phyloP scores from a whole-genome alignment of 2,888 invertebrate genomes.

The Lampropteryx suffumata region DNA sequence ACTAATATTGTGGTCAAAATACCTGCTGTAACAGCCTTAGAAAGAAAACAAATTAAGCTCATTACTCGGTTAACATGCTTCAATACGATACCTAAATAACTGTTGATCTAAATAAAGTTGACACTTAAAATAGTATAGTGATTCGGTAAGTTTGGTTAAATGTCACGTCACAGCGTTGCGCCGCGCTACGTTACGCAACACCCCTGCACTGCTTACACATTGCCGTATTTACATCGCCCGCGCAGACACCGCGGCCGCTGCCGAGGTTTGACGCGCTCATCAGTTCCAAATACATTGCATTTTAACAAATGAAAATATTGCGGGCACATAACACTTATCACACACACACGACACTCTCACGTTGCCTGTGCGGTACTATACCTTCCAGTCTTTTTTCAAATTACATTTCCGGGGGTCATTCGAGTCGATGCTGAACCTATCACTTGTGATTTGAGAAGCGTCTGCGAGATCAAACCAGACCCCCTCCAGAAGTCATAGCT shows the following conservation, averaged over 20 bases:
- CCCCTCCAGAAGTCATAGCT: conserved; percentile 1
- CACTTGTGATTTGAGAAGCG: not conserved
- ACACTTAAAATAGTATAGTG: too few relatives aligned
- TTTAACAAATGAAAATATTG: not conserved
- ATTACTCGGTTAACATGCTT: too few relatives aligned
- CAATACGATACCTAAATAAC: too few relatives aligned
- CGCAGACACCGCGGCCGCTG: not conserved
- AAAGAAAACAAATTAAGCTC: not conserved
- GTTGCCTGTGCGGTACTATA: conserved; percentile 21
- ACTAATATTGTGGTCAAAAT: too few relatives aligned
- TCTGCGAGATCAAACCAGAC: not conserved
- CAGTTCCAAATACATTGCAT: not conserved
- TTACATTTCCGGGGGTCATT: not conserved
- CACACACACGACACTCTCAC: too few relatives aligned
- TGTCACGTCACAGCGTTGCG: conserved; percentile 4
- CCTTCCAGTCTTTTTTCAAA: not conserved
- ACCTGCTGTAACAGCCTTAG: too few relatives aligned
- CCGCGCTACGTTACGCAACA: conserved; percentile 5
- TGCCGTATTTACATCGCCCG: not conserved
- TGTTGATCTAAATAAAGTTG: too few relatives aligned
- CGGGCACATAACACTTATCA: not conserved
- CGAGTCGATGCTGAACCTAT: not conserved
- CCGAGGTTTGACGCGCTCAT: not conserved
- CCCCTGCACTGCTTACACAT: not conserved
- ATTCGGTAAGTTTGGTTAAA: conserved; percentile 3